Conservation (phyloP, 2,888 invertebrate species). For the Pterobdella sp. region DNA sequence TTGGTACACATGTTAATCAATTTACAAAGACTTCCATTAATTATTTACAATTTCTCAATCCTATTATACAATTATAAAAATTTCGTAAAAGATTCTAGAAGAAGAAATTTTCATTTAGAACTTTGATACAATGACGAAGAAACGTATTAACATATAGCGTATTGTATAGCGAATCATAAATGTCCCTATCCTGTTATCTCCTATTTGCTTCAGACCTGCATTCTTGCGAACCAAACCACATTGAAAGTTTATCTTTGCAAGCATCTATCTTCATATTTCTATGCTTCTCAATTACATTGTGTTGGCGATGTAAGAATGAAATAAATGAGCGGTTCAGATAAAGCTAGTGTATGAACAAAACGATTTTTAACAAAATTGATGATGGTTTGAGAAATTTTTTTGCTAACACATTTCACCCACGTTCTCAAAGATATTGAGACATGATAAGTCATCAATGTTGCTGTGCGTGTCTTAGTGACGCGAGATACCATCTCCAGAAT, state of each 20-base stretch:
- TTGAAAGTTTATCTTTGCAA: background rate
- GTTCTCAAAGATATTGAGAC: no score
- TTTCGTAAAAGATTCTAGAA: no score
- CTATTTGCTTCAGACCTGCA: background rate
- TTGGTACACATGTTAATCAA: background rate
- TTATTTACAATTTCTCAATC: background rate
- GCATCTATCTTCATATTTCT: constrained; percentile 4
- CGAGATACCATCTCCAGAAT: background rate
- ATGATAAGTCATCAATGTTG: no score
- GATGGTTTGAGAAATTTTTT: background rate
- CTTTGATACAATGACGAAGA: no score
- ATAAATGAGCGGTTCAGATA: background rate
- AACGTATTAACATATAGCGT: background rate
- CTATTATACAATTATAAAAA: no score
- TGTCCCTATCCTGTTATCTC: background rate
- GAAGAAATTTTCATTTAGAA: no score
- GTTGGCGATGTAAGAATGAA: background rate
- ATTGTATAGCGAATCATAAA: background rate
- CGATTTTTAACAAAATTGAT: background rate
- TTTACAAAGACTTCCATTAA: background rate
- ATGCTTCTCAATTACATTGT: background rate
- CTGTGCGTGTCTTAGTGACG: background rate
- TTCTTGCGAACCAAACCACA: background rate
- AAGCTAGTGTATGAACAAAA: background rate
- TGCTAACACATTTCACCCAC: no score